Conservation (phyloP, 2,888 invertebrate genomes). For the Tenthredo distinguenda region DNA sequence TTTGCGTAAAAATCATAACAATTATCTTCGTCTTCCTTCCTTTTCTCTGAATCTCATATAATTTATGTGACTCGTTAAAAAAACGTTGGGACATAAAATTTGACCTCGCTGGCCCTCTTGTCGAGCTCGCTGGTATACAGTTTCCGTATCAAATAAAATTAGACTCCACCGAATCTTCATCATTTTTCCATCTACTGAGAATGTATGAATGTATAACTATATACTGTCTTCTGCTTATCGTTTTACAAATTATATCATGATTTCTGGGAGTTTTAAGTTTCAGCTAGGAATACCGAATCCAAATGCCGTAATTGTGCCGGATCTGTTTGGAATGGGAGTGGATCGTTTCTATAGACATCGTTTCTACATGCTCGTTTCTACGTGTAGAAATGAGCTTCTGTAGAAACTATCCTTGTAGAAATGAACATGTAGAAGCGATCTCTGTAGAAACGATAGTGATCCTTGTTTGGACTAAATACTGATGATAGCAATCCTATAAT, state of each 20-base stretch:
- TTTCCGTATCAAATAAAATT: constrained; percentile 6
- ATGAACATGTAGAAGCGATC: no score
- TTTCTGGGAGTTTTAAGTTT: background rate
- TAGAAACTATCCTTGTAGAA: no score
- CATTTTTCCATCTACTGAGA: background rate
- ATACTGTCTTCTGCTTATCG: background rate
- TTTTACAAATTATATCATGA: background rate
- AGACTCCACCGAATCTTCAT: background rate
- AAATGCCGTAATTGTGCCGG: background rate
- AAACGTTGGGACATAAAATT: background rate
- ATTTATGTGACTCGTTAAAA: constrained; percentile 21
- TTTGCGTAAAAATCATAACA: constrained; percentile 5
- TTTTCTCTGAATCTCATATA: constrained; percentile 16
- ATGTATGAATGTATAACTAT: background rate
- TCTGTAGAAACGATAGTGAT: no score
- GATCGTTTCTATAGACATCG: no score
- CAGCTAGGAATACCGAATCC: background rate
- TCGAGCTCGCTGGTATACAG: background rate
- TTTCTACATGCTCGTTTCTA: no score
- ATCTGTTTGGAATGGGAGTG: background rate
- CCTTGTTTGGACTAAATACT: background rate
- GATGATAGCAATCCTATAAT: background rate
- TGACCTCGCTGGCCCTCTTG: background rate
- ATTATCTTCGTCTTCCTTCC: background rate
- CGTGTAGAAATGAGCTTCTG: no score